Conservation (phyloP, 1,140 invertebrate species). For the Brachionus paranguensis region DNA sequence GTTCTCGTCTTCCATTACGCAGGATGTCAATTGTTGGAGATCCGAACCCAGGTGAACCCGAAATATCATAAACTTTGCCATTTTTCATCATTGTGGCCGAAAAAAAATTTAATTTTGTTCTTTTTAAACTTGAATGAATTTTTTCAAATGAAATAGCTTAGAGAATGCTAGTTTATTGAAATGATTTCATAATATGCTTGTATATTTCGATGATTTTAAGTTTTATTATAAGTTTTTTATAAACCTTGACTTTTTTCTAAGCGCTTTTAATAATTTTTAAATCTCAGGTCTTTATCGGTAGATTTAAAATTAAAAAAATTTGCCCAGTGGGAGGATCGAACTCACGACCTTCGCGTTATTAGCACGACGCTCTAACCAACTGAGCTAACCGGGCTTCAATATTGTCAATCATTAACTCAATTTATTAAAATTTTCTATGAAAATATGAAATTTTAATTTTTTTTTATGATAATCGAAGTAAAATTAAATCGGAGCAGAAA, state of each 20-base stretch:
- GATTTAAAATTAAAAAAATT: neutral
- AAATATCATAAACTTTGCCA: conserved; percentile 40
- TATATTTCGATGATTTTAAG: neutral
- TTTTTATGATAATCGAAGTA: no score
- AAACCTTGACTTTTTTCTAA: neutral
- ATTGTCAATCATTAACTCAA: neutral
- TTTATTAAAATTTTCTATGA: no score
- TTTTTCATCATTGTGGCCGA: neutral
- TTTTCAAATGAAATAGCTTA: neutral
- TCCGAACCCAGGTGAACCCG: conserved; percentile 45
- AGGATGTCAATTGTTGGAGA: conserved; percentile 46
- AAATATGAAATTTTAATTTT: no score
- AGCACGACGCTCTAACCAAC: conserved; percentile 39
- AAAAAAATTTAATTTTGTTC: neutral
- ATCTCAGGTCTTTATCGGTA: neutral
- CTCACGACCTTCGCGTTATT: conserved; percentile 39
- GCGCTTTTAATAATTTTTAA: neutral
- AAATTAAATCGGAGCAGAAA: no score
- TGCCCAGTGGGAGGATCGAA: conserved; percentile 38
- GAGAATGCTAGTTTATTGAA: neutral
- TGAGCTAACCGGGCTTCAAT: conserved; percentile 25
- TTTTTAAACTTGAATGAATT: neutral
- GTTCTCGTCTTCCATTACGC: conserved; percentile 44
- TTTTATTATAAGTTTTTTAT: neutral
- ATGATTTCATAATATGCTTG: neutral